Base-by-base conservation (phyloP, 1,140 invertebrate species). In the Hydropsyche tenuis region DNA sequence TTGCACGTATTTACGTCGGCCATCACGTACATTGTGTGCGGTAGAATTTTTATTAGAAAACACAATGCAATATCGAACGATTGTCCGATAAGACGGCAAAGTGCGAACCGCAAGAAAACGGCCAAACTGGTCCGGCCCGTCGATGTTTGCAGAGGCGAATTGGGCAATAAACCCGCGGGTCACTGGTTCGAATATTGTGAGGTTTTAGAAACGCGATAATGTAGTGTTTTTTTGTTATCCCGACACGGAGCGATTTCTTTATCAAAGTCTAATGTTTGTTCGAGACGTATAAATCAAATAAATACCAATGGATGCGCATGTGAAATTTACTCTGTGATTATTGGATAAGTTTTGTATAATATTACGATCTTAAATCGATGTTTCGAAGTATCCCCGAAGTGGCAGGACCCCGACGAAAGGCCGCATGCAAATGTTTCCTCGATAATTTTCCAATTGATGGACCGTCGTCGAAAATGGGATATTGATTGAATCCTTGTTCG, bases 141-240 rank as follows among this genome's bases (percentile, higher is more conserved):
- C 20, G 22, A 11, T 63, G 48, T 53, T 16, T 53, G 48, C 48
- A 53, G 20, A 53, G 46, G 48, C 48, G 48, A 53, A 53, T 53
- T 53, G 48, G 48, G 48, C 48, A 53, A 53, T 20, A 53, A 16
- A 48, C 12, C 14, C 45, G 14, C 45, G 16, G 56, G 56, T 60
- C 56, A 60, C 11, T 20, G 22, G 56, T 60, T 60, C 56, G 25
- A 23, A 60, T 25, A 56, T 48, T 18, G 51, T 9, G 3, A 56
- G 1, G 45, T 48, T 16, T 6, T 48, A n/a, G 4, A 16, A 4
- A 48, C 30, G 30, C 30, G 30, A 37, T 37, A 37, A 37, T 37
- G 3, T 9, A 37, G 30, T 37, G n/a, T n/a, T 37, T 37, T 37
- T 37, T 37, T 37, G 3, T 37, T 37, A 37, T 37, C 30, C 3